Evolutionary conservation across 2,113 vertebrate species (phyloP).

Genomic region (Cyanoramphus novaezelandiae): DNA sequence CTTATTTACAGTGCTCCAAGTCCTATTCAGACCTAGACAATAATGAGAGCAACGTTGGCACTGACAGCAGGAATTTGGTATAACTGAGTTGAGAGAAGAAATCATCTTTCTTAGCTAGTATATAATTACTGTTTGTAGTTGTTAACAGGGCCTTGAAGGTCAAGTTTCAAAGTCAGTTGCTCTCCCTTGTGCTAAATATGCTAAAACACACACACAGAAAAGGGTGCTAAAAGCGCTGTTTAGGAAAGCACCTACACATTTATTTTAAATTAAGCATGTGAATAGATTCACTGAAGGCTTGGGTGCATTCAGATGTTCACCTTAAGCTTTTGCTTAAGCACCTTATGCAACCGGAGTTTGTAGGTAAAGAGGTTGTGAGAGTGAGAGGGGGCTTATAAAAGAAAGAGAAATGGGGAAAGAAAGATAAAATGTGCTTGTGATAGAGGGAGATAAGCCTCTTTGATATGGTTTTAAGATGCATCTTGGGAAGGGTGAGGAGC

Average conservation of each 20-base stretch:
- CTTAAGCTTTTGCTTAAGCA: neutral
- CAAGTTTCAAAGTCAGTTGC: neutral
- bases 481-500: neutral
- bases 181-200: neutral
- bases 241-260: neutral
- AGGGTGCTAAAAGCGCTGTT: neutral
- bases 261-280: neutral
- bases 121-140: neutral
- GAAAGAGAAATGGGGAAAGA: too few species aligned
- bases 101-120: neutral
- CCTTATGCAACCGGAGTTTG: neutral
- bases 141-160: neutral
- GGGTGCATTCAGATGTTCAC: neutral
- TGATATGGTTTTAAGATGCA: neutral
- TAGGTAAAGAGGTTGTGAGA: neutral
- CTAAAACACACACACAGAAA: neutral
- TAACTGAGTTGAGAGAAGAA: neutral
- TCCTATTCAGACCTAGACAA: neutral
- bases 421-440: too few species aligned
- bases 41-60: neutral
- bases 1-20: neutral
- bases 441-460: neutral
- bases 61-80: neutral
- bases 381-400: neutral
- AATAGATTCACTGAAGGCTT: neutral